phyloP scores from a whole-genome alignment of 1,140 invertebrate species.

The Lucilia cuprina region DNA sequence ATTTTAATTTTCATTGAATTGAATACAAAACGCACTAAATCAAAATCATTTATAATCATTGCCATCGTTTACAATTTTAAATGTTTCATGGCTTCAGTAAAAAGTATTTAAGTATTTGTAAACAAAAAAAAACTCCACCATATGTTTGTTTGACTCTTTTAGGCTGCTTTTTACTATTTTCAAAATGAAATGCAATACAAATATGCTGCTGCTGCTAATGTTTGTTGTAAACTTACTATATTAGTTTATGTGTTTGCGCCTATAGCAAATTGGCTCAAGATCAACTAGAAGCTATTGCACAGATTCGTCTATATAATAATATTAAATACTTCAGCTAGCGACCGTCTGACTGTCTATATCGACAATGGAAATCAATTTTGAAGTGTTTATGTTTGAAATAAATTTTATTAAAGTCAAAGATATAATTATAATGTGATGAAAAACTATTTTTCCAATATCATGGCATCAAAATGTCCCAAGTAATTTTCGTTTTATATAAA shows the following conservation, averaged over 20 bases:
- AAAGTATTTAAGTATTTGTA: neutral
- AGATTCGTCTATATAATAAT: neutral
- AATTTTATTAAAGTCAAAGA: neutral
- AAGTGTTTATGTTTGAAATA: neutral
- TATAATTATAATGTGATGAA: neutral
- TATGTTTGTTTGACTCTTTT: neutral
- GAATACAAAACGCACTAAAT: neutral
- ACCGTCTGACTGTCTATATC: neutral
- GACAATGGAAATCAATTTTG: neutral
- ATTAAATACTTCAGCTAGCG: neutral
- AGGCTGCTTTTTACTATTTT: neutral
- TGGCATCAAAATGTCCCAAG: conserved; percentile 5
- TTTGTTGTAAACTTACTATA: neutral
- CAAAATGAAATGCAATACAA: neutral
- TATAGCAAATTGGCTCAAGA: conserved; percentile 6
- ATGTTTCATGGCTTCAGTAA: neutral
- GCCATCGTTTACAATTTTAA: conserved; percentile 7
- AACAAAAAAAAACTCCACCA: neutral
- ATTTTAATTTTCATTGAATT: neutral
- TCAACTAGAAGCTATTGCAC: conserved; percentile 1
- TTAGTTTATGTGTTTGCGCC: neutral
- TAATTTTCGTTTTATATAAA: neutral
- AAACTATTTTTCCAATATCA: neutral
- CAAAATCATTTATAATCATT: conserved; percentile 1
- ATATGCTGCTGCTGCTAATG: neutral